phyloP scores from a whole-genome alignment of 1,140 invertebrate species.

The Lethrus apterus region DNA sequence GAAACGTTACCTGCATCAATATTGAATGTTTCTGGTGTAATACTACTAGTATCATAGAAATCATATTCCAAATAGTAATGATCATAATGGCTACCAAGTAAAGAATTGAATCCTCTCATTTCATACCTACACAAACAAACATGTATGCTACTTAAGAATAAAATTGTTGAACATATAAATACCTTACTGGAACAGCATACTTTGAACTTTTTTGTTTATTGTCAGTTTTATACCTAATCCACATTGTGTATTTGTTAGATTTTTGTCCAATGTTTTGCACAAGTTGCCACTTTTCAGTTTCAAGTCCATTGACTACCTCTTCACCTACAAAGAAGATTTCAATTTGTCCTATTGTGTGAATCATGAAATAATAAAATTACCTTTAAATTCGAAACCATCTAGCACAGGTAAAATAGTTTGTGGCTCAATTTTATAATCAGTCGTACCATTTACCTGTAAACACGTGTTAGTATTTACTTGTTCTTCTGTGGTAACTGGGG shows the following conservation, averaged over 20 bases:
- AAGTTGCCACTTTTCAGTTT: slow-evolving; percentile 68
- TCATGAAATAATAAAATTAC: slow-evolving; percentile 38
- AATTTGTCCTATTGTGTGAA: background rate
- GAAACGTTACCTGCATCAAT: slow-evolving; percentile 48
- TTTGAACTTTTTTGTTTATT: slow-evolving; percentile 33
- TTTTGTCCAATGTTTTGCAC: slow-evolving; percentile 64
- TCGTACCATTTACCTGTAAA: slow-evolving; percentile 76
- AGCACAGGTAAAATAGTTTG: slow-evolving; percentile 81
- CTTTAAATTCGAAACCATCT: slow-evolving; percentile 58
- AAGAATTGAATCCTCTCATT: slow-evolving; percentile 86
- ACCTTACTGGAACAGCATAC: slow-evolving; percentile 48
- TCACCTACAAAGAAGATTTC: slow-evolving; percentile 44
- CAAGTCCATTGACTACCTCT: slow-evolving; percentile 56
- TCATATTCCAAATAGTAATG: slow-evolving; percentile 87
- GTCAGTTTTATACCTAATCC: slow-evolving; percentile 64
- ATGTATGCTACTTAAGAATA: slow-evolving; percentile 1
- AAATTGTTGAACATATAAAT: slow-evolving; percentile 20
- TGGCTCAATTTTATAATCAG: slow-evolving; percentile 51
- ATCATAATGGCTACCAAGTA: slow-evolving; percentile 92
- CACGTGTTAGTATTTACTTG: slow-evolving; percentile 67
- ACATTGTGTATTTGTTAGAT: slow-evolving; percentile 80
- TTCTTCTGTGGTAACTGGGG: slow-evolving; percentile 73
- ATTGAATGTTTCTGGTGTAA: slow-evolving; percentile 61
- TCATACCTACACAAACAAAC: slow-evolving; percentile 63
- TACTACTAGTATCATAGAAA: slow-evolving; percentile 60